Percentiles rank a stretch among this genome's conserved stretches.
Evolutionary conservation across 1,140 invertebrate species (phyloP).

Genomic region (Hydropsyche tenuis): DNA sequence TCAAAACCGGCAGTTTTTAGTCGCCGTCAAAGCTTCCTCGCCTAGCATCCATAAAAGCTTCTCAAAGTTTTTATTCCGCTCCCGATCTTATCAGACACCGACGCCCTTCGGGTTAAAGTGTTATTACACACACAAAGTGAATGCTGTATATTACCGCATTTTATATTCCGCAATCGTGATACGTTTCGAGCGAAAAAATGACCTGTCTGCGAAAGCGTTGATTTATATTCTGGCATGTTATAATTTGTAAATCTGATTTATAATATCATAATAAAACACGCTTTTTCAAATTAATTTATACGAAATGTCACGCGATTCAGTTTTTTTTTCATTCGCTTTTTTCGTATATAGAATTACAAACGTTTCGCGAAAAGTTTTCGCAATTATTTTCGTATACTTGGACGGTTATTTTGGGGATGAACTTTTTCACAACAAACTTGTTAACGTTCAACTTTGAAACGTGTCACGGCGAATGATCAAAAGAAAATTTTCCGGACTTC

Average conservation of each 20-base stretch:
- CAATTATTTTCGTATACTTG: neutral
- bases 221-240: conserved; percentile 2
- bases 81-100: conserved; percentile 16
- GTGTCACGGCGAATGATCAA: conserved; percentile 28
- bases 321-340: neutral
- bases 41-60: conserved; percentile 3
- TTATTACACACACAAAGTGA: conserved; percentile 16
- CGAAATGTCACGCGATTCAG: neutral
- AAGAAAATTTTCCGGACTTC: conserved; percentile 20
- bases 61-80: conserved; percentile 10
- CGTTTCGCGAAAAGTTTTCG: neutral
- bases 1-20: conserved; percentile 5
- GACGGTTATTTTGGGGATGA: neutral
- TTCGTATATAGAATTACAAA: neutral
- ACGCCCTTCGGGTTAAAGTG: conserved; percentile 22
- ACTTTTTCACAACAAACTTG: too few relatives aligned
- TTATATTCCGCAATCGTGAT: neutral
- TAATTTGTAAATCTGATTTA: conserved; percentile 12
- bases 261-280: neutral
- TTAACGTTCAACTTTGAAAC: conserved; percentile 15
- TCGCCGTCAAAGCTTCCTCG: conserved; percentile 25
- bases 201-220: neutral
- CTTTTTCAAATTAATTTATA: conserved; percentile 5
- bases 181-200: neutral
- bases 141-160: neutral